Evolutionary conservation across 2,797 vertebrate genomes (phyloP).

Genomic region (Clarias laeviceps): DNA sequence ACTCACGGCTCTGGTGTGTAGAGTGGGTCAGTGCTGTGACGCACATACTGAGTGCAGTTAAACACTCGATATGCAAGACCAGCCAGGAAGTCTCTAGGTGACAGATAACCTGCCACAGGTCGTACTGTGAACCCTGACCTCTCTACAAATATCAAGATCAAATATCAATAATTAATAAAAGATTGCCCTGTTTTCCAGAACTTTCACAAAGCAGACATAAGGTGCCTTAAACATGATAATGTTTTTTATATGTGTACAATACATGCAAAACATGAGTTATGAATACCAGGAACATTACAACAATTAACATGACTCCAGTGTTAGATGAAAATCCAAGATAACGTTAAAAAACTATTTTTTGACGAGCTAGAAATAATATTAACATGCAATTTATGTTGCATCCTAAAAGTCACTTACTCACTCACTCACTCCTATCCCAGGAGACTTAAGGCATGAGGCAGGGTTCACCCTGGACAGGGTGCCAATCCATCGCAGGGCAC

Average conservation of each 20-base stretch:
- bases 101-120: constrained; percentile 94
- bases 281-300: neutral
- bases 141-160: constrained; percentile 73
- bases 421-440: too few relatives aligned
- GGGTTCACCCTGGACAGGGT: too few relatives aligned
- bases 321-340: neutral
- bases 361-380: neutral
- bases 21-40: constrained; percentile 93
- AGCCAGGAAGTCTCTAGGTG: constrained; percentile 92
- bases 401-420: neutral
- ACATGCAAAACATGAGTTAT: neutral
- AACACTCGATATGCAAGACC: constrained; percentile 94
- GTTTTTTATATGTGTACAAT: neutral
- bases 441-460: too few relatives aligned
- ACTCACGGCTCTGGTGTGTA: constrained; percentile 99
- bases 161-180: constrained; percentile 19
- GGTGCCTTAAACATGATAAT: neutral
- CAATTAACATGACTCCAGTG: neutral
- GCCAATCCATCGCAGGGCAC: too few relatives aligned
- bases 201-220: neutral
- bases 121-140: constrained; percentile 92
- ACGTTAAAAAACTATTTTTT: neutral
- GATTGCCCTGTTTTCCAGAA: neutral
- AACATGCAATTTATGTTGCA: neutral
- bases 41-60: constrained; percentile 94